A percentile compares a stretch with the other conserved stretches of the same genome.
Evolutionary conservation across 2,797 vertebrate species (phyloP).

Genomic region (Ctenochaetus hawaiiensis): DNA sequence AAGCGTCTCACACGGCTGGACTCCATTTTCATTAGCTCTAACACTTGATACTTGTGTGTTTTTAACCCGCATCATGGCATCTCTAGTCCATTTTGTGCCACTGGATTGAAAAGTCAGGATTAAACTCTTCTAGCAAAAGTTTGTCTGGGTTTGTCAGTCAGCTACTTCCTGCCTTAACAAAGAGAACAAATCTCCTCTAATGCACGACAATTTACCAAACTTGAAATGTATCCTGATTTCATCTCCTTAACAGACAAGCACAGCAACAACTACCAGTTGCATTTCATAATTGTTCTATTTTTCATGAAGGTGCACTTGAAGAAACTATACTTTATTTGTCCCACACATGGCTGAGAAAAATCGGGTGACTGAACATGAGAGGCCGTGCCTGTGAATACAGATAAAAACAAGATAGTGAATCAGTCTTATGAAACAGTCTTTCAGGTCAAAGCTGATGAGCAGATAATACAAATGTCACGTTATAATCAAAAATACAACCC

Average conservation of each 20-base stretch:
- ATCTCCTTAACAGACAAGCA: neutral
- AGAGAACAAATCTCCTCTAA: neutral
- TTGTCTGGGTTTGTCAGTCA: neutral
- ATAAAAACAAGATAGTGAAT: neutral
- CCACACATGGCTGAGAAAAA: neutral
- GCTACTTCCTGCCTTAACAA: neutral
- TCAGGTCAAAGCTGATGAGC: neutral
- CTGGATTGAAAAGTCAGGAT: neutral
- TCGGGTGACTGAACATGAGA: slow-evolving; percentile 4
- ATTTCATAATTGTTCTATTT: neutral
- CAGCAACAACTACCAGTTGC: neutral
- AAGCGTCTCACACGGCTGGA: neutral
- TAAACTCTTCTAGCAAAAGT: neutral
- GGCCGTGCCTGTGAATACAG: neutral
- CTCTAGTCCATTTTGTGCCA: neutral
- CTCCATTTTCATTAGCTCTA: neutral
- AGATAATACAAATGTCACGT: neutral
- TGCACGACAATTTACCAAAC: neutral
- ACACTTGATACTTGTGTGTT: neutral
- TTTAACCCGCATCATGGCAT: neutral
- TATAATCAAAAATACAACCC: neutral
- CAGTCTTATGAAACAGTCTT: neutral
- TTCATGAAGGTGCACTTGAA: neutral
- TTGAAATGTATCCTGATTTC: too few relatives aligned
- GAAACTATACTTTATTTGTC: neutral